Base-by-base conservation (phyloP, 2,888 invertebrate species). In the Exocentrus adspersus region DNA sequence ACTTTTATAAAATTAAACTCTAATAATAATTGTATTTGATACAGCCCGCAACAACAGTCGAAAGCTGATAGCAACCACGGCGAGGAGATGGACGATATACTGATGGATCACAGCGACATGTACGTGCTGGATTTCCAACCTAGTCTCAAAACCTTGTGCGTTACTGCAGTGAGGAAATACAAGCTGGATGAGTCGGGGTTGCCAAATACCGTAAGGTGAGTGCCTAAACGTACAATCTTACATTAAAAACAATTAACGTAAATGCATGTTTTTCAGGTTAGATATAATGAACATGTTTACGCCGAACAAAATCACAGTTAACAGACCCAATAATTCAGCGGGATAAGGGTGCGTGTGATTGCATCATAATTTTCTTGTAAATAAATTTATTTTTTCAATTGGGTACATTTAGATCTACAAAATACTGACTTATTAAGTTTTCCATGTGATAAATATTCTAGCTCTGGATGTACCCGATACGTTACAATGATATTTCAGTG, bases 31-130 rank as follows among this genome's bases (percentile, higher is more conserved):
- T n/a, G n/a, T n/a, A n/a, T n/a, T n/a, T n/a, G n/a, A n/a, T n/a
- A n/a, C 68, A 72, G 60, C 57, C 70, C 59, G 41, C 63, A 61
- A 57, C 54, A 46, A 30, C 43, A 37, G 14, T 56, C 46, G 51
- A 50, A 21, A 48, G 10, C n/a, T 53, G 51, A 2, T 60, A 64
- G 42, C 32, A 14, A 21, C 10, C 28, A 41, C 54, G 28, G 43
- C 20, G 30, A 57, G 5, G 82, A 84, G 20, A 80, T 80, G 60
- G 82, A 83, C 58, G 81, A 83, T 16, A 83, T 83, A 60, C 81
- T 95, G 19, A 87, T 91, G 71, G 95, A 95, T 79, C 92, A 93
- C 77, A 90, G 91, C 80, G 95, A 95, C 80, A 87, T 94, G 69
- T 89, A 92, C 80, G 87, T 95, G 10, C 83, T 95, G 64, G 94